phyloP scores from a whole-genome alignment of 1,140 invertebrate genomes.

The Centruroides sculpturatus region DNA sequence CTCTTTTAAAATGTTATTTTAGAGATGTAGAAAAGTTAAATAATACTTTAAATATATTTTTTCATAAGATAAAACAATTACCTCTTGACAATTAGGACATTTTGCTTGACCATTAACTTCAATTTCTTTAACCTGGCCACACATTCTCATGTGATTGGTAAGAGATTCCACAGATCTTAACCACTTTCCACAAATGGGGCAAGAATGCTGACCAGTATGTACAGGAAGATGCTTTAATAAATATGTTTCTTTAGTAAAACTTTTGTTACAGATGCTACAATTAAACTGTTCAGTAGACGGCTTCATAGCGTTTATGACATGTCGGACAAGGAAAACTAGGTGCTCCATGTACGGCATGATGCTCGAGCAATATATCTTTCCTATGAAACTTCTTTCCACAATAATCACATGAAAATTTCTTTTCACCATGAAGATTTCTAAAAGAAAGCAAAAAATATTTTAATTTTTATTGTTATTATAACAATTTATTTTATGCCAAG shows the following conservation, averaged over 20 bases:
- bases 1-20: too few species aligned
- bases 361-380: not conserved
- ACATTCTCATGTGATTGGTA: conserved; percentile 9
- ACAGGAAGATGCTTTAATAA: conserved; percentile 13
- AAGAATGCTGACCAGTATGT: conserved; percentile 9
- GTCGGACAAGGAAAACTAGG: not conserved
- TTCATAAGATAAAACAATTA: not conserved
- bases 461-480: too few species aligned
- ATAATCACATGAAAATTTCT: not conserved
- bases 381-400: not conserved
- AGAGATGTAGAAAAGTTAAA: not conserved
- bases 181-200: conserved; percentile 13
- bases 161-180: conserved; percentile 8
- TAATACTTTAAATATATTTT: not conserved
- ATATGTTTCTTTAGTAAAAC: conserved; percentile 6
- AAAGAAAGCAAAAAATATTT: too few species aligned
- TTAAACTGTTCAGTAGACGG: not conserved
- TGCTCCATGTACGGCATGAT: not conserved
- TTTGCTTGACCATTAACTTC: conserved; percentile 3
- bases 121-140: conserved; percentile 8
- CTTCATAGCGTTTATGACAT: not conserved
- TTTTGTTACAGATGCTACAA: conserved; percentile 3
- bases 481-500: too few species aligned
- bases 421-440: not conserved
- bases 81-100: conserved; percentile 21